These are phyloP conservation scores for Cordylochernes scorpioides DNA, from an alignment of 2,888 invertebrate species.

Conservation along the genomic window DNA sequence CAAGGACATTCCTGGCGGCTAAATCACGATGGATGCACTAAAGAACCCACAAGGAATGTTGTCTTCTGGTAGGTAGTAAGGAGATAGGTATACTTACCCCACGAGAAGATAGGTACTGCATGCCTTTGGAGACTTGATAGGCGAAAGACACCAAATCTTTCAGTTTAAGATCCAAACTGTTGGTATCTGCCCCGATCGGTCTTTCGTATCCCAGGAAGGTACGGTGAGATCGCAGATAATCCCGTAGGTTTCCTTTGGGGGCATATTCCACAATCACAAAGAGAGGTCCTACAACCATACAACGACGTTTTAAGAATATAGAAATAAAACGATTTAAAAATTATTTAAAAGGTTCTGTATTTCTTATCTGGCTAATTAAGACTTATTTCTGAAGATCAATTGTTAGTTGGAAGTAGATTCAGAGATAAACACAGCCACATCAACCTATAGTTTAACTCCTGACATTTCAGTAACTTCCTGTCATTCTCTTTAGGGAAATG, in stretches of 20 bases:
- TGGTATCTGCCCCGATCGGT: slow-evolving; percentile 29
- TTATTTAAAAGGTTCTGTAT: too few relatives aligned
- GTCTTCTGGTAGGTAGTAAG: not conserved
- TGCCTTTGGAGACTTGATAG: slow-evolving; percentile 84
- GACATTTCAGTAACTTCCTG: too few relatives aligned
- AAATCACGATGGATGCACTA: slow-evolving; percentile 88
- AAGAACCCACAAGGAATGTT: slow-evolving; percentile 7
- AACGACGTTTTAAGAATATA: too few relatives aligned
- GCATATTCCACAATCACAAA: slow-evolving; percentile 29
- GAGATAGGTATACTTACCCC: slow-evolving; percentile 18
- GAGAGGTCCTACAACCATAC: slow-evolving; percentile 19
- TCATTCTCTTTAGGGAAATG: too few relatives aligned
- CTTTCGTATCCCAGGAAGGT: slow-evolving; percentile 37
- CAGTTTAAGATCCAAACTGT: slow-evolving; percentile 41
- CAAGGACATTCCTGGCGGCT: slow-evolving; percentile 86
- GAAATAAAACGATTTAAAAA: not conserved
- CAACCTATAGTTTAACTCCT: too few relatives aligned
- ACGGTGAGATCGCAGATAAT: slow-evolving; percentile 61
- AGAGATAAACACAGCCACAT: too few relatives aligned
- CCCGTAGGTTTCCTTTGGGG: slow-evolving; percentile 59
- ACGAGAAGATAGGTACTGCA: slow-evolving; percentile 87
- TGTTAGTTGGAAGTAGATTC: too few relatives aligned
- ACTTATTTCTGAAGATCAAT: too few relatives aligned
- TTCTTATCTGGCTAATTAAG: too few relatives aligned
- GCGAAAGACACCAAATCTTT: slow-evolving; percentile 87